phyloP scores from a whole-genome alignment of 2,797 vertebrate genomes.

The Buceros bicornis region DNA sequence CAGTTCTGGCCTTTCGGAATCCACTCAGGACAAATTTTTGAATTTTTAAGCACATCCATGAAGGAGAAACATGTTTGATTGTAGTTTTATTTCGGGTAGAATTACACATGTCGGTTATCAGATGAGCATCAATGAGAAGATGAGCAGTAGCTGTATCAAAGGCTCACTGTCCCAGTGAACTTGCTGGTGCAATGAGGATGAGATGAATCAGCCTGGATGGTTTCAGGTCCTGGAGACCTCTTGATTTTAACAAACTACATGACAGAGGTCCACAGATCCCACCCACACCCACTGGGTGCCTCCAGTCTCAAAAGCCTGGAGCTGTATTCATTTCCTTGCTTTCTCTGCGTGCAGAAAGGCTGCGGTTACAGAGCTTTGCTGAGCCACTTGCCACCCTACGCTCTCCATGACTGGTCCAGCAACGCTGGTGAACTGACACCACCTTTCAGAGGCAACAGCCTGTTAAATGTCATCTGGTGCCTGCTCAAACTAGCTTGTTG shows the following conservation, averaged over 20 bases:
- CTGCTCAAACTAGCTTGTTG: background rate
- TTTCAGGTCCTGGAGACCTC: background rate
- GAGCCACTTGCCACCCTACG: rapidly evolving
- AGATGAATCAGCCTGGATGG: background rate
- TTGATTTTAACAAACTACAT: background rate
- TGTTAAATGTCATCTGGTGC: background rate
- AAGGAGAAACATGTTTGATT: background rate
- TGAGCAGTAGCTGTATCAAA: background rate
- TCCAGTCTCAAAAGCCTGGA: background rate
- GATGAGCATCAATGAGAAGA: background rate
- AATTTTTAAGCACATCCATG: background rate
- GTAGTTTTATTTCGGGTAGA: background rate
- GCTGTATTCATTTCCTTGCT: background rate
- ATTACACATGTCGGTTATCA: background rate
- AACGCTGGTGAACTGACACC: background rate
- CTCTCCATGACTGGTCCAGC: background rate
- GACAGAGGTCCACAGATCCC: background rate
- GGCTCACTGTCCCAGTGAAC: background rate
- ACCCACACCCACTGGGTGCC: rapidly evolving
- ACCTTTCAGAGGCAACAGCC: background rate
- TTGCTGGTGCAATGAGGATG: background rate
- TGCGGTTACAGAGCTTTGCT: rapidly evolving
- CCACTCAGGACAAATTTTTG: background rate
- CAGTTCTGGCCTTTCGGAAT: background rate
- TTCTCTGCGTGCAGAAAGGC: background rate